These are phyloP conservation scores for Plecotus auritus DNA, from an alignment of 2,113 vertebrate species.

Conservation along the genomic window DNA sequence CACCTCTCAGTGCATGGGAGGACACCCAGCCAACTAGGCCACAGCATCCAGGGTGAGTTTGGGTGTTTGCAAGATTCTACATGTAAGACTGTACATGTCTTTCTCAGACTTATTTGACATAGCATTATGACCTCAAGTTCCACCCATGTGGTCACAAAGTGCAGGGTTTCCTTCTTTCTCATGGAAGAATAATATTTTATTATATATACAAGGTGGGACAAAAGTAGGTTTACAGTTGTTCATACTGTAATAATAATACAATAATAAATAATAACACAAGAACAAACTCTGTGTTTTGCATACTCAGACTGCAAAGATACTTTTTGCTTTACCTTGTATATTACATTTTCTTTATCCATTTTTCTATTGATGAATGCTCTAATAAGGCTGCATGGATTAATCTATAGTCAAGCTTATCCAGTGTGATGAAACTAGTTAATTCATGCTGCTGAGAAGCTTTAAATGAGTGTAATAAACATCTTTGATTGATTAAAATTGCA, in stretches of 20 bases:
- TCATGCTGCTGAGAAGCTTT: not conserved
- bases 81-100: not conserved
- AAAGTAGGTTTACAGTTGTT: not conserved
- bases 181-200: not conserved
- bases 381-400: not conserved
- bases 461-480: not conserved
- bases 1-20: not conserved
- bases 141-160: not conserved
- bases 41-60: not conserved
- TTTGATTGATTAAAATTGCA: not conserved
- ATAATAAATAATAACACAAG: not conserved
- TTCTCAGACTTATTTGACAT: not conserved
- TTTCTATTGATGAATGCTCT: not conserved
- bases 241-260: not conserved
- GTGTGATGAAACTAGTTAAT: not conserved
- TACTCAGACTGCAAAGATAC: not conserved
- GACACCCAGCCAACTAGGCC: not conserved
- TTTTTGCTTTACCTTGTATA: not conserved
- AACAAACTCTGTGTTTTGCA: not conserved
- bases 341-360: not conserved
- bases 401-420: not conserved
- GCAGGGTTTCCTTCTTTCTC: not conserved
- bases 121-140: not conserved
- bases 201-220: not conserved
- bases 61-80: not conserved